These are phyloP conservation scores for Unio pictorum DNA, from an alignment of 2,888 invertebrate species.

Conservation along the genomic window DNA sequence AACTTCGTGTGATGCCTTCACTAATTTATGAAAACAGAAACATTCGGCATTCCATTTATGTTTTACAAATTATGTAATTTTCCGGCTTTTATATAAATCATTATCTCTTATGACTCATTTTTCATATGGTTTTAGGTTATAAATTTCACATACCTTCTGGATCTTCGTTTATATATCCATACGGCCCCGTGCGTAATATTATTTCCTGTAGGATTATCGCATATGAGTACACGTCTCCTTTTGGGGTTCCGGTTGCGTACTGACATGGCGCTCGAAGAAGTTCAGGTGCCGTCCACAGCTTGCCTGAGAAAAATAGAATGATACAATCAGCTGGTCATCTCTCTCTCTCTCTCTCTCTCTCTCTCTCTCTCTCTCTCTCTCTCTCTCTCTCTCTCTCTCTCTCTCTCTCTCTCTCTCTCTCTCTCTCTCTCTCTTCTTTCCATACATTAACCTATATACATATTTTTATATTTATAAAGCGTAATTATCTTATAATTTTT, in stretches of 20 bases:
- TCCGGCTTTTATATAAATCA: no score
- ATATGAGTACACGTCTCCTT: constrained; percentile 62
- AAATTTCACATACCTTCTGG: constrained; percentile 34
- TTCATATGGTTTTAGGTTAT: not conserved
- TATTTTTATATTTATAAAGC: not conserved
- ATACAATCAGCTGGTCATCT: not conserved
- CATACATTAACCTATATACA: not conserved
- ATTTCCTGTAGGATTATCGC: constrained; percentile 63
- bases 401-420: not conserved
- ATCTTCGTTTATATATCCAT: constrained; percentile 36
- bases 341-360: not conserved
- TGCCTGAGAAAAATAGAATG: constrained; percentile 21
- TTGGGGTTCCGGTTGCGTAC: constrained; percentile 32
- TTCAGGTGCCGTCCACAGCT: constrained; percentile 64
- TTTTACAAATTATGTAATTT: no score
- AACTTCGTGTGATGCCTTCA: no score
- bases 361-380: not conserved
- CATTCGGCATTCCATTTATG: no score
- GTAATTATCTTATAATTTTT: no score
- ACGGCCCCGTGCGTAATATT: constrained; percentile 45
- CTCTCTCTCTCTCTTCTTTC: not conserved
- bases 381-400: no score
- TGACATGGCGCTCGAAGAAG: constrained; percentile 36
- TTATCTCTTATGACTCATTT: no score
- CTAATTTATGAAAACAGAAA: no score